Conservation (phyloP, 2,113 vertebrate genomes). For the Sialia sialis region DNA sequence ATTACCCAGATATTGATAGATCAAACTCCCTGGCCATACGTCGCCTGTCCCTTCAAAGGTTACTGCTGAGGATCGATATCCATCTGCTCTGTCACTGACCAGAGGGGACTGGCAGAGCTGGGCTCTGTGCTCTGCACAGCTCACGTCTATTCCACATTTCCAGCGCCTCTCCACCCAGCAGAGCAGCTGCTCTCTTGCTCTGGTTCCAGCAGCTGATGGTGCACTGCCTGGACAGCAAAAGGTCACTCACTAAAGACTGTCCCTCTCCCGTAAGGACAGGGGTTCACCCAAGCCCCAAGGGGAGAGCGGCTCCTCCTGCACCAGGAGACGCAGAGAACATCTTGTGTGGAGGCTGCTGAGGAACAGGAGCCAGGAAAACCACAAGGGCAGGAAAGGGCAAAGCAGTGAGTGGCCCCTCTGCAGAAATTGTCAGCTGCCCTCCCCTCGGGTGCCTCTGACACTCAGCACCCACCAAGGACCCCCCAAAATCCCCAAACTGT, state of each 20-base stretch:
- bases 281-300: neutral
- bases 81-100: constrained; percentile 75
- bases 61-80: constrained; percentile 65
- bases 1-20: constrained; percentile 82
- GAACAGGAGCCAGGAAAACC: neutral
- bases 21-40: constrained; percentile 77
- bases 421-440: fast-evolving
- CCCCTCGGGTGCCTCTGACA: fast-evolving
- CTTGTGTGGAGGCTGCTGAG: neutral
- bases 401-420: neutral
- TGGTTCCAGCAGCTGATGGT: neutral
- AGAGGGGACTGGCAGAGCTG: fast-evolving
- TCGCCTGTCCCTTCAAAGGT: constrained; percentile 77
- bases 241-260: neutral
- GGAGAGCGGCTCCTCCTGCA: fast-evolving
- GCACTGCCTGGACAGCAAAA: neutral
- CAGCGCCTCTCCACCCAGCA: neutral
- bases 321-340: fast-evolving
- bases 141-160: fast-evolving
- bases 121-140: neutral
- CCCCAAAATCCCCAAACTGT: fast-evolving
- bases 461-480: fast-evolving
- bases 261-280: neutral
- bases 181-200: neutral
- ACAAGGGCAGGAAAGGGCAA: neutral